phyloP scores from a whole-genome alignment of 2,113 vertebrate species.

The Ctenomys sociabilis region DNA sequence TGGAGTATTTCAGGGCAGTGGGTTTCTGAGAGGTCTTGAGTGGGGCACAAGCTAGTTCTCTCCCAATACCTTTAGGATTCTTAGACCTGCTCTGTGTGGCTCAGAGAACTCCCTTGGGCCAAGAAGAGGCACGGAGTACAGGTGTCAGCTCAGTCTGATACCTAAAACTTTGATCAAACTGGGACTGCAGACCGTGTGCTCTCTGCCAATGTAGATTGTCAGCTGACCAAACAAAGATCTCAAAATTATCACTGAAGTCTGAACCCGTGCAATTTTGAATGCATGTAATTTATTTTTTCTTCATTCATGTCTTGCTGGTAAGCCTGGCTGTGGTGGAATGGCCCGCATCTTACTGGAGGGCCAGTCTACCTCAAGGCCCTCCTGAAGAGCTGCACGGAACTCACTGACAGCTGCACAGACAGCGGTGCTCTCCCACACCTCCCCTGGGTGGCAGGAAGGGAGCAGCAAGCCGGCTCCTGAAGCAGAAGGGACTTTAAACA shows the following conservation, averaged over 20 bases:
- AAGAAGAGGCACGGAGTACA: not conserved
- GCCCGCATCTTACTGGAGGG: slow-evolving; percentile 78
- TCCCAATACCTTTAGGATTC: not conserved
- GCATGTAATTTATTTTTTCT: not conserved
- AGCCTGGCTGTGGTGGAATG: not conserved
- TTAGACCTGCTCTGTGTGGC: not conserved
- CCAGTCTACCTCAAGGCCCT: slow-evolving; percentile 97
- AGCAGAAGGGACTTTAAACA: slow-evolving; percentile 97
- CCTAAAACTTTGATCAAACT: not conserved
- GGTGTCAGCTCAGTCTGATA: not conserved
- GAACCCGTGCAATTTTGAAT: not conserved
- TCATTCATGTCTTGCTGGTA: not conserved
- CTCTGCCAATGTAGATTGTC: not conserved
- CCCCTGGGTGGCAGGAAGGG: slow-evolving; percentile 98
- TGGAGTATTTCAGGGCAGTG: not conserved
- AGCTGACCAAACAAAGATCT: not conserved
- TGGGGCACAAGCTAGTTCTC: not conserved
- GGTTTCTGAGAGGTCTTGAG: not conserved
- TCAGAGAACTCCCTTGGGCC: not conserved
- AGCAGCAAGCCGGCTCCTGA: slow-evolving; percentile 97
- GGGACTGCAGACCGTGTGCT: not conserved
- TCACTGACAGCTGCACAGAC: slow-evolving; percentile 96
- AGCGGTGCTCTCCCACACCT: slow-evolving; percentile 95
- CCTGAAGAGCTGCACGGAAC: slow-evolving; percentile 97
- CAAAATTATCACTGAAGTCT: not conserved